Percentiles rank a stretch among this genome's conserved stretches.
These are phyloP conservation scores for Vulpes vulpes DNA, from an alignment of 2,113 vertebrate species.

Conservation along the genomic window DNA sequence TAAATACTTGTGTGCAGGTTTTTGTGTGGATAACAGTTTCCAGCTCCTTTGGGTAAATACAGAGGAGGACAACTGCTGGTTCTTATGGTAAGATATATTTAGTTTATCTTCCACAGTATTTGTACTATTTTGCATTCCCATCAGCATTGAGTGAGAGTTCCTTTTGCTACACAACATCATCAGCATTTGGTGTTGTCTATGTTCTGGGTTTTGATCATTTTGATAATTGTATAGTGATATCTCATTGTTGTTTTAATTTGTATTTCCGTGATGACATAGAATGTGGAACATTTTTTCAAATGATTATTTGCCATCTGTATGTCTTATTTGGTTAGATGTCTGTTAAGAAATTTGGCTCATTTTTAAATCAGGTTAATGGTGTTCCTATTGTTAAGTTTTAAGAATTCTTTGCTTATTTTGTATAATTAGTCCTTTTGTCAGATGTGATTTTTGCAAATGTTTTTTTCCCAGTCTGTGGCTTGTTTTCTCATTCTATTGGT, in stretches of 20 bases:
- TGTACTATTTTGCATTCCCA: neutral
- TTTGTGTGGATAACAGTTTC: neutral
- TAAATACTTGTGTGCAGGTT: neutral
- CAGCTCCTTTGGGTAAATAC: neutral
- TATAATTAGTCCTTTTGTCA: neutral
- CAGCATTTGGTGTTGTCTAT: neutral
- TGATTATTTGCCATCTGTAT: neutral
- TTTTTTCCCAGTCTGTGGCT: neutral
- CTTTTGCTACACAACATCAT: neutral
- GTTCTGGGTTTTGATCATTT: neutral
- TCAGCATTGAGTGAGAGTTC: neutral
- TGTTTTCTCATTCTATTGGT: neutral
- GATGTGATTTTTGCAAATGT: neutral
- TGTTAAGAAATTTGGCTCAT: neutral
- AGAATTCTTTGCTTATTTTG: neutral
- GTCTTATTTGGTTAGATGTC: neutral
- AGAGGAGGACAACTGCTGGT: neutral
- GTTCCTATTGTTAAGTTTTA: neutral
- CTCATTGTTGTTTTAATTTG: neutral
- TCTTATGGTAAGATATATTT: neutral
- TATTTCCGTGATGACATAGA: neutral
- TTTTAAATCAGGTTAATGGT: neutral
- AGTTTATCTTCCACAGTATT: neutral
- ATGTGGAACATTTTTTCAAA: neutral
- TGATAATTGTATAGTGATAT: neutral